Evolutionary conservation across 2,797 vertebrate genomes (phyloP), one percentile per base, ranked within the genome.

Genomic region (Cossypha polioptera): DNA sequence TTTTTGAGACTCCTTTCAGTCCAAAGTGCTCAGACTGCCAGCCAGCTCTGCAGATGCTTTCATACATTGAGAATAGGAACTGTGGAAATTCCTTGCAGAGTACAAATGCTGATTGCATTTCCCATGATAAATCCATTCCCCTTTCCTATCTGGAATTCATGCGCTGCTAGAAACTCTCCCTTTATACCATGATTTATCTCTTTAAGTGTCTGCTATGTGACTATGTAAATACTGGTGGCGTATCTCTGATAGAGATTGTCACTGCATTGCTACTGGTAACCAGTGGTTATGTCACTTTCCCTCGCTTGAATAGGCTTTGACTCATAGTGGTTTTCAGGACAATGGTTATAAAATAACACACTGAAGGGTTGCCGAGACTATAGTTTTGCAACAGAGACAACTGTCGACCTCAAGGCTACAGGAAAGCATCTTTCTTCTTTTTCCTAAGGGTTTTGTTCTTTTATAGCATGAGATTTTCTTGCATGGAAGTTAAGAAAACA

Each of bases 271-370:
- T 94, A 59, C 94, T 96, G 87, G 95, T 96, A 94, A 96, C 94
- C 87, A 89, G 80, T 45, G 89, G 89, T 96, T 96, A 96, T 95
- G 79, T 97, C 95, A 96, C 95, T 96, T 96, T 97, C 95, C 69
- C 94, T 97, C 43, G 35, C 94, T 91, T 86, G 72, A 94, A 93
- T 75, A 91, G 92, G 86, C 91, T 96, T 96, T 97, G 94, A 96
- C 94, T 97, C 95, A 95, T 86, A 66, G 91, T 91, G 94, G 91
- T 95, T 96, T 97, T 97, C 95, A 96, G 95, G 94, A 94, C 94
- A 95, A 94, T 97, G 91, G 94, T 96, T 96, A 96, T 94, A 96
- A 96, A 96, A 97, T 96, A 95, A 92, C 94, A 92, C 87, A 59
- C 62, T 35, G 82, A 95, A 59, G 85, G 76, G 66, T 11, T 91